A percentile compares a stretch with the other conserved stretches of the same genome.
Conservation (phyloP, 2,888 invertebrate species). For the Nasonia oneida region DNA sequence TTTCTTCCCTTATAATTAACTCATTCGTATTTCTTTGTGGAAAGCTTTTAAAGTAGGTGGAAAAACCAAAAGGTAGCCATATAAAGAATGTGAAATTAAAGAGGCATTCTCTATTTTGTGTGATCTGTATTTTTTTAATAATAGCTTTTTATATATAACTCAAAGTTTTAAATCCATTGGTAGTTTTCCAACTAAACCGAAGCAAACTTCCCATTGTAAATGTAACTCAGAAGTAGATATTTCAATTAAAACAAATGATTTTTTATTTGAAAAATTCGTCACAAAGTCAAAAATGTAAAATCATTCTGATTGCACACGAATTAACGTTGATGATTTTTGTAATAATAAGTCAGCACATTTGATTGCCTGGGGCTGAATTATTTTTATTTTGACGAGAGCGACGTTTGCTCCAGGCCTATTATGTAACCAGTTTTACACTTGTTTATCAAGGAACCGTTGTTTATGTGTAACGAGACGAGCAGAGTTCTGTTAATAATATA, state of each 20-base stretch:
- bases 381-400: slow-evolving; percentile 43
- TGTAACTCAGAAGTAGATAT: slow-evolving; percentile 39
- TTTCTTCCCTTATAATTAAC: not conserved
- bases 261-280: slow-evolving; percentile 13
- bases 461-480: slow-evolving; percentile 59
- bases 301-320: not conserved
- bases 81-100: slow-evolving; percentile 66
- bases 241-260: slow-evolving; percentile 11
- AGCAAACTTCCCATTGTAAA: slow-evolving; percentile 48
- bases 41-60: slow-evolving; percentile 48
- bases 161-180: slow-evolving; percentile 33
- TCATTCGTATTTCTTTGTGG: slow-evolving; percentile 43
- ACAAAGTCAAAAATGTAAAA: not conserved
- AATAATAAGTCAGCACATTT: slow-evolving; percentile 24
- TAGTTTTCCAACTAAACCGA: slow-evolving; percentile 39
- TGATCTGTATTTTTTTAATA: slow-evolving; percentile 76
- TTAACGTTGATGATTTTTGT: slow-evolving; percentile 20
- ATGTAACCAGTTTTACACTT: slow-evolving; percentile 69
- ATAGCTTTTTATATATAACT: slow-evolving; percentile 52
- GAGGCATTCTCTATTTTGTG: slow-evolving; percentile 76
- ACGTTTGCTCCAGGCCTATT: slow-evolving; percentile 76
- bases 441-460: slow-evolving; percentile 61
- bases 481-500: slow-evolving; percentile 37
- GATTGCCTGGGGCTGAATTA: slow-evolving; percentile 56
- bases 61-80: slow-evolving; percentile 50